Conservation (phyloP, 2,113 vertebrate genomes). For the Aix galericulata region DNA sequence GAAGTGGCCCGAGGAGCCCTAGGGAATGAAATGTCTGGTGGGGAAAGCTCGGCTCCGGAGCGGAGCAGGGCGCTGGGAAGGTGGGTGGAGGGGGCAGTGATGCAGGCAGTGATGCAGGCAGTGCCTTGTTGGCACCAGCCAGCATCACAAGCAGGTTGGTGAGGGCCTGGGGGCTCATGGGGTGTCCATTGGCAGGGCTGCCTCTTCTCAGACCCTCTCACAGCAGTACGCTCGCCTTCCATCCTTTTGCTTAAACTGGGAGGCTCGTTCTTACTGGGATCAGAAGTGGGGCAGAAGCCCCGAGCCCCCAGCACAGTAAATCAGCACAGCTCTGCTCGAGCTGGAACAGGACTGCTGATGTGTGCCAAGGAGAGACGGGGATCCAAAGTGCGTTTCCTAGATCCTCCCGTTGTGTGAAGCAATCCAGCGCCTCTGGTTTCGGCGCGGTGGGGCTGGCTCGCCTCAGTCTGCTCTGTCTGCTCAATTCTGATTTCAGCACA, state of each 20-base stretch:
- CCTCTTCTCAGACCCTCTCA: not conserved
- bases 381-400: not conserved
- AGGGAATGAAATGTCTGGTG: not conserved
- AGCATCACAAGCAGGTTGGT: not conserved
- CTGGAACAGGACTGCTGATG: not conserved
- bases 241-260: not conserved
- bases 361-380: not conserved
- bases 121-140: conserved; percentile 5
- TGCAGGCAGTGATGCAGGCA: not conserved
- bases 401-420: not conserved
- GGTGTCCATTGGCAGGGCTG: not conserved
- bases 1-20: conserved; percentile 1
- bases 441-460: not conserved
- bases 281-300: not conserved
- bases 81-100: not conserved
- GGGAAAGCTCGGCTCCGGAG: conserved; percentile 26
- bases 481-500: not conserved
- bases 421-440: not conserved
- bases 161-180: not conserved
- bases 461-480: not conserved
- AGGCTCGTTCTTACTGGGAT: not conserved
- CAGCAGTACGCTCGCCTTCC: not conserved
- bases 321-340: not conserved
- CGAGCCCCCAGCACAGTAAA: rapidly evolving
- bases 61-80: not conserved